These are phyloP conservation scores for Hippocampus kuda DNA, from an alignment of 2,797 vertebrate species.

Conservation along the genomic window DNA sequence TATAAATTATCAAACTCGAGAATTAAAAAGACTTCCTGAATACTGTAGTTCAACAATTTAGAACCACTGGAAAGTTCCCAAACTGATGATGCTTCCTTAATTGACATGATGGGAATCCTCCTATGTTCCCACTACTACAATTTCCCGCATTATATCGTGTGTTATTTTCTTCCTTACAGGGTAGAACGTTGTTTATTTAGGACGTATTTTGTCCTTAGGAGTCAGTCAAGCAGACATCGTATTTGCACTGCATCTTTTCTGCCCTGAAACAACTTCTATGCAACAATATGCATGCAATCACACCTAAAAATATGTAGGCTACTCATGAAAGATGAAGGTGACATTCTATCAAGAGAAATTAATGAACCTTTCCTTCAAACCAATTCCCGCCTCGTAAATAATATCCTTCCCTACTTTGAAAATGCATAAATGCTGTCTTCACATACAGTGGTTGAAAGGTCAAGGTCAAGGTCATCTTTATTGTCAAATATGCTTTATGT, in stretches of 20 bases:
- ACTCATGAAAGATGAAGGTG: conserved; percentile 1
- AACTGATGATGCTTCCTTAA: background rate
- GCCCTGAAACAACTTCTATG: conserved; percentile 16
- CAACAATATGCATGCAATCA: background rate
- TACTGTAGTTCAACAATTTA: background rate
- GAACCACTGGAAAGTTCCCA: background rate
- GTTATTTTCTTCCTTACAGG: background rate
- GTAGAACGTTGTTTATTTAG: background rate
- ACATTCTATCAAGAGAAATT: conserved; percentile 3
- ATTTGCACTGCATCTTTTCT: conserved; percentile 14
- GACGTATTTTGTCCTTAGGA: conserved; percentile 5
- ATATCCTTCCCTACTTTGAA: background rate
- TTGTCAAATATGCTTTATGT: too few relatives aligned
- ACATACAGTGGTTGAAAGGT: background rate
- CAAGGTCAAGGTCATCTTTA: too few relatives aligned
- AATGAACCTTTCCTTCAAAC: background rate
- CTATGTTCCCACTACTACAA: background rate
- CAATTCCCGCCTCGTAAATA: background rate
- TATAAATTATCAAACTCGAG: conserved; percentile 10
- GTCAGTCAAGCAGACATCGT: conserved; percentile 26
- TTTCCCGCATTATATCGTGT: background rate
- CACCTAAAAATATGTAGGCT: background rate
- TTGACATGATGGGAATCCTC: background rate
- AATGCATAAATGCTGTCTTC: background rate
- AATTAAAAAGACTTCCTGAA: background rate